These are phyloP conservation scores for Dicycla oo DNA, from an alignment of 2,888 invertebrate genomes.

Conservation along the genomic window DNA sequence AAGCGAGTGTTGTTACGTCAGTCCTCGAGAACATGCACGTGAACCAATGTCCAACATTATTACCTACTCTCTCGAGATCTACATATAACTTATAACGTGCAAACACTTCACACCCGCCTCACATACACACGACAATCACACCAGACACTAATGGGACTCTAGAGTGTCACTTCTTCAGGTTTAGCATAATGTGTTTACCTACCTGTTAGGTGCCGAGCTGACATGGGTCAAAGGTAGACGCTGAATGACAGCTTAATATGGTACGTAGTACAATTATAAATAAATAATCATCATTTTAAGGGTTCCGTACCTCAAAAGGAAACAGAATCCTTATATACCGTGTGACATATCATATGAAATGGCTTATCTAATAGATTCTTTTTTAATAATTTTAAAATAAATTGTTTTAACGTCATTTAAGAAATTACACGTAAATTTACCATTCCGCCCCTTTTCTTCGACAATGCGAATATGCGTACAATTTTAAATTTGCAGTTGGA, in stretches of 20 bases:
- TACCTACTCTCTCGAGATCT: conserved; percentile 58
- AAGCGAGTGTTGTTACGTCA: conserved; percentile 12
- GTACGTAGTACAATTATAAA: background rate
- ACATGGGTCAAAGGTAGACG: background rate
- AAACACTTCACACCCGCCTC: conserved; percentile 14
- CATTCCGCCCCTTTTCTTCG: too few relatives aligned
- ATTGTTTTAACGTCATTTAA: too few relatives aligned
- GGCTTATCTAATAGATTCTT: too few relatives aligned
- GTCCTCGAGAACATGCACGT: conserved; percentile 55
- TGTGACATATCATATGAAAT: too few relatives aligned
- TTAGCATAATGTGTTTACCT: background rate
- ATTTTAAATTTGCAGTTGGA: too few relatives aligned
- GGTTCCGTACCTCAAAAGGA: too few relatives aligned
- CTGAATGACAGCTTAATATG: background rate
- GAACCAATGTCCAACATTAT: conserved; percentile 72
- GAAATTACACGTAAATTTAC: too few relatives aligned
- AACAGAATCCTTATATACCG: too few relatives aligned
- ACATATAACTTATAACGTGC: too few relatives aligned
- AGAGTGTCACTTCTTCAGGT: background rate
- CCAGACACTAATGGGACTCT: background rate
- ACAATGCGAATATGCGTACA: too few relatives aligned
- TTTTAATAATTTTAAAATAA: too few relatives aligned
- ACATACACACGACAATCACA: background rate
- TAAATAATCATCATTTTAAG: background rate
- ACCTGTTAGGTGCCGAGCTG: background rate